phyloP scores from a whole-genome alignment of 2,888 invertebrate species.

The Biston betularia region DNA sequence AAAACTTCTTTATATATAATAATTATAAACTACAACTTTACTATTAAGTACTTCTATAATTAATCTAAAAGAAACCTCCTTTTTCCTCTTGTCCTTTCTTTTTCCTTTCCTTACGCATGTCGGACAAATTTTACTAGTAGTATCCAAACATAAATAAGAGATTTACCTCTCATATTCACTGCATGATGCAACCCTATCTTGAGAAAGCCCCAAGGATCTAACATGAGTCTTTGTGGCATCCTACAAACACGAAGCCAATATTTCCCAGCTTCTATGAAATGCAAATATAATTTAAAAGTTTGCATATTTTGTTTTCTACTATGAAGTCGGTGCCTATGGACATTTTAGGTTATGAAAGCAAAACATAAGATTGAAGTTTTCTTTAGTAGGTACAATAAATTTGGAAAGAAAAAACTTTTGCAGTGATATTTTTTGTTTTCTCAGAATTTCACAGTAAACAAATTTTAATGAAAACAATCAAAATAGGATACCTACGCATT shows the following conservation, averaged over 20 bases:
- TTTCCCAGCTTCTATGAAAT: conserved; percentile 79
- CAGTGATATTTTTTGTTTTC: not conserved
- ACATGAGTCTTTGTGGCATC: conserved; percentile 66
- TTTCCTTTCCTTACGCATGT: not conserved
- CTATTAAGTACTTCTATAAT: too few relatives aligned
- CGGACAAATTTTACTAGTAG: not conserved
- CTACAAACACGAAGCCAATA: conserved; percentile 74
- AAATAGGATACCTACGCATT: not conserved
- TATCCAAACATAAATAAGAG: conserved; percentile 11
- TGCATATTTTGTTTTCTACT: conserved; percentile 79
- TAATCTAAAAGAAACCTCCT: too few relatives aligned
- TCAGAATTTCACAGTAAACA: not conserved
- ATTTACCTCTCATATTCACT: conserved; percentile 13
- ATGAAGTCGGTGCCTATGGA: conserved; percentile 74
- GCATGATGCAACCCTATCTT: conserved; percentile 50
- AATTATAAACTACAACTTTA: too few relatives aligned
- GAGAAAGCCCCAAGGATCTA: conserved; percentile 56
- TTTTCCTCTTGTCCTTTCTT: too few relatives aligned
- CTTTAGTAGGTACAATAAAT: not conserved
- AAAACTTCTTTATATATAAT: too few relatives aligned
- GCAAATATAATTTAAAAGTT: conserved; percentile 85
- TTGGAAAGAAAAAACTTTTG: not conserved
- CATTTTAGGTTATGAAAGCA: conserved; percentile 40
- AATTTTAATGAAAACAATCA: not conserved
- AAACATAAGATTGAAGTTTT: conserved; percentile 1